Conservation (phyloP, 1,140 invertebrate species). For the Heliothis virescens region DNA sequence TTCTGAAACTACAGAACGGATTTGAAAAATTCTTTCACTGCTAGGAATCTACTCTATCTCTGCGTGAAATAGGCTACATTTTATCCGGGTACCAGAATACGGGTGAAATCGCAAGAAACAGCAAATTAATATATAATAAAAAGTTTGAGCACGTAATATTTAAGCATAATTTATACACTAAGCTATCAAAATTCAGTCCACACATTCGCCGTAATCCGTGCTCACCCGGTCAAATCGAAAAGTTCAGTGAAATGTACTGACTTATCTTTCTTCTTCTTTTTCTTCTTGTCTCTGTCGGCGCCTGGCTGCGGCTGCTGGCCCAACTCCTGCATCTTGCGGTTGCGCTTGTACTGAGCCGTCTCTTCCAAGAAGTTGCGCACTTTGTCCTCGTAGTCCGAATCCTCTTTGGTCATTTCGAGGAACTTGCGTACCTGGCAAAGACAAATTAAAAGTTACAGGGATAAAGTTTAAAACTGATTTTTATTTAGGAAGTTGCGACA, state of each 20-base stretch:
- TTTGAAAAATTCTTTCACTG: no score
- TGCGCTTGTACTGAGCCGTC: conserved; percentile 92
- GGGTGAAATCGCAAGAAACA: no score
- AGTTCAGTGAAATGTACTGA: conserved; percentile 57
- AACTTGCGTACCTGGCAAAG: conserved; percentile 90
- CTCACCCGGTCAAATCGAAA: conserved; percentile 6
- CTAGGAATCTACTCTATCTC: no score
- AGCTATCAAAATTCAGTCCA: neutral
- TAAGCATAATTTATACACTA: neutral
- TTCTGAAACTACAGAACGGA: no score
- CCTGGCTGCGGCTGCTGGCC: conserved; percentile 85
- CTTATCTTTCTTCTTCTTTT: conserved; percentile 89
- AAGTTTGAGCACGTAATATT: no score
- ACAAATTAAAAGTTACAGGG: neutral
- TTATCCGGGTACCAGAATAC: no score
- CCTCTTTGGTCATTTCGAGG: conserved; percentile 92
- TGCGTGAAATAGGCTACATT: no score
- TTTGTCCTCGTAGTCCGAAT: conserved; percentile 94
- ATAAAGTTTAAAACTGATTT: no score
- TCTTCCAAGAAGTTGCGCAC: conserved; percentile 93
- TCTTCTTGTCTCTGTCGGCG: conserved; percentile 90
- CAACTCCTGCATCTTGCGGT: conserved; percentile 88
- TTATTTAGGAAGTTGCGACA: no score
- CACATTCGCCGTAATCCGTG: neutral
- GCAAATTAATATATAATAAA: no score